A percentile compares a stretch with the other conserved stretches of the same genome.
Conservation (phyloP, 1,140 invertebrate species). For the Antheraea pernyi region DNA sequence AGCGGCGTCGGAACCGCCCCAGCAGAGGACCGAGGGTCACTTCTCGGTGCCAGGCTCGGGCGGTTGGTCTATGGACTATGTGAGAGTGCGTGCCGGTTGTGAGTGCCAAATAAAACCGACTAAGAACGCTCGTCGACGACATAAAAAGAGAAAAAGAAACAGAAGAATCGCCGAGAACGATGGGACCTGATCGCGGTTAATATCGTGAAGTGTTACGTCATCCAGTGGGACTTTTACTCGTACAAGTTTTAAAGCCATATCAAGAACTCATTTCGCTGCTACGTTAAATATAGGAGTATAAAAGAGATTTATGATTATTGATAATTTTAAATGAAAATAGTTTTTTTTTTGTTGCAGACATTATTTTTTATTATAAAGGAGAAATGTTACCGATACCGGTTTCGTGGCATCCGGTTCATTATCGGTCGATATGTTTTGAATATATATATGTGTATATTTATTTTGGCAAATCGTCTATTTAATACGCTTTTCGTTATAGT, state of each 20-base stretch:
- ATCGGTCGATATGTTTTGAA: slow-evolving; percentile 30
- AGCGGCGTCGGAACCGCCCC: slow-evolving; percentile 71
- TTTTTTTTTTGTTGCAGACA: not conserved
- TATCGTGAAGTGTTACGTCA: slow-evolving; percentile 14
- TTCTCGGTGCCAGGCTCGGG: slow-evolving; percentile 78
- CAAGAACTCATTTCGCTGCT: not conserved
- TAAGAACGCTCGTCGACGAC: slow-evolving; percentile 49
- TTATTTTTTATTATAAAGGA: not conserved
- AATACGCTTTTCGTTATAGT: slow-evolving; percentile 64
- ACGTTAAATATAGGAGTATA: not conserved
- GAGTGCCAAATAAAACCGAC: slow-evolving; percentile 84
- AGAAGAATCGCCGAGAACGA: slow-evolving; percentile 55
- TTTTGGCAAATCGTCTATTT: slow-evolving; percentile 45
- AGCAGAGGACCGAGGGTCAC: slow-evolving; percentile 73
- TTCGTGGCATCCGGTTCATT: slow-evolving; percentile 33
- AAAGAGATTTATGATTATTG: too few species aligned
- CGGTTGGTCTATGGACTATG: slow-evolving; percentile 89
- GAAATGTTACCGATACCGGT: slow-evolving; percentile 54
- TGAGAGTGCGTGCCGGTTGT: slow-evolving; percentile 89
- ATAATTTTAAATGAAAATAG: not conserved
- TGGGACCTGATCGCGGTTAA: slow-evolving; percentile 58
- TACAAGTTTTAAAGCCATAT: not conserved
- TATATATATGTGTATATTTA: slow-evolving; percentile 59
- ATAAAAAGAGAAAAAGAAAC: slow-evolving; percentile 57
- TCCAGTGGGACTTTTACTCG: slow-evolving; percentile 48